These are phyloP conservation scores for Lasaia peninsularis DNA, from an alignment of 1,140 invertebrate genomes.

Conservation along the genomic window DNA sequence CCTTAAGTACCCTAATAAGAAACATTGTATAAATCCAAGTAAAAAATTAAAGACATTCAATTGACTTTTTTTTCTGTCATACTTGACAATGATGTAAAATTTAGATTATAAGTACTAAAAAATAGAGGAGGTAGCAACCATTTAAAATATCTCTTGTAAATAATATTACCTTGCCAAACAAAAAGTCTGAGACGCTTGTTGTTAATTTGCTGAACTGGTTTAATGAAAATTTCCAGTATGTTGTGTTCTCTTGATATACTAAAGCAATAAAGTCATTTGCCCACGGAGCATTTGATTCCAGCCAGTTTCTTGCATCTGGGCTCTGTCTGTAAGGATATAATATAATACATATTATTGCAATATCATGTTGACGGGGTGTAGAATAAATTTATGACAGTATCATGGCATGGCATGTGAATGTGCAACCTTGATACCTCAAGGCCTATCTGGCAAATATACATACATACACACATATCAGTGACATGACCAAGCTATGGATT, in stretches of 20 bases:
- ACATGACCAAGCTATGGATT: no score
- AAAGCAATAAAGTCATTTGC: conserved; percentile 82
- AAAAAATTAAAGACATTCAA: neutral
- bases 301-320: conserved; percentile 80
- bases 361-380: no score
- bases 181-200: conserved; percentile 37
- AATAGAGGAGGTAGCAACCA: no score
- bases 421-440: no score
- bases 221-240: conserved; percentile 60
- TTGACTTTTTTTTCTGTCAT: no score
- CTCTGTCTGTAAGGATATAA: conserved; percentile 59
- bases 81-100: no score
- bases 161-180: conserved; percentile 57
- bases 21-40: neutral
- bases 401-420: neutral
- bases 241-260: conserved; percentile 82
- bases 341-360: neutral
- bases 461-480: no score
- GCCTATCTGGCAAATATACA: no score
- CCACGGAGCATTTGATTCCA: conserved; percentile 83
- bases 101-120: no score
- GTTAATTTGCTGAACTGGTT: conserved; percentile 52
- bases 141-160: conserved; percentile 10
- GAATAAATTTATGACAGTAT: no score
- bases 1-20: neutral